Conservation (phyloP, 2,797 vertebrate species). For the Picus viridis region DNA sequence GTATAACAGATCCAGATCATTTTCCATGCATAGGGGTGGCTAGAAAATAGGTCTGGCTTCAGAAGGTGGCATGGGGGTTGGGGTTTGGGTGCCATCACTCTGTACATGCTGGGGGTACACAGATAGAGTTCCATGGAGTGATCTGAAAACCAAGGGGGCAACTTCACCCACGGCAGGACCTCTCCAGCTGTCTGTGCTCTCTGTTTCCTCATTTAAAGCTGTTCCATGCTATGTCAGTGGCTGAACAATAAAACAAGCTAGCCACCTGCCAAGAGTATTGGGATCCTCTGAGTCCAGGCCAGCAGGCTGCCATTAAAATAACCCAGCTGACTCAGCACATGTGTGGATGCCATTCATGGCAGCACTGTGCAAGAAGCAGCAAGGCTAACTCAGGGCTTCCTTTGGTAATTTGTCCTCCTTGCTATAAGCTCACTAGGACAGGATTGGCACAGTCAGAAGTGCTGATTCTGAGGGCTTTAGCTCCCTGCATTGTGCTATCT, state of each 20-base stretch:
- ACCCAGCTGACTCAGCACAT: conserved; percentile 22
- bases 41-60: neutral
- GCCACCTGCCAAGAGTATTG: neutral
- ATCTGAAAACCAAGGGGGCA: neutral
- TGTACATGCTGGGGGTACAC: neutral
- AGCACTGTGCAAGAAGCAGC: neutral
- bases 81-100: neutral
- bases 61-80: neutral
- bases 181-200: neutral
- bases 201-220: neutral
- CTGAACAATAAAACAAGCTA: neutral
- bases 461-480: conserved; percentile 35
- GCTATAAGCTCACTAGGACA: conserved; percentile 11
- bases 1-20: neutral
- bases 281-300: neutral
- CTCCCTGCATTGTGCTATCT: neutral
- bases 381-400: neutral
- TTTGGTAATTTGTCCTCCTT: conserved; percentile 16
- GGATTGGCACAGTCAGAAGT: conserved; percentile 52
- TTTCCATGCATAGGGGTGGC: neutral
- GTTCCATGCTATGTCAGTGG: neutral
- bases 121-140: neutral
- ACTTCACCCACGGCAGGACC: neutral
- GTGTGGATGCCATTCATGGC: neutral
- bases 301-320: conserved; percentile 29